Conservation (phyloP, 2,797 vertebrate genomes). For the Brachyrhaphis roseni region DNA sequence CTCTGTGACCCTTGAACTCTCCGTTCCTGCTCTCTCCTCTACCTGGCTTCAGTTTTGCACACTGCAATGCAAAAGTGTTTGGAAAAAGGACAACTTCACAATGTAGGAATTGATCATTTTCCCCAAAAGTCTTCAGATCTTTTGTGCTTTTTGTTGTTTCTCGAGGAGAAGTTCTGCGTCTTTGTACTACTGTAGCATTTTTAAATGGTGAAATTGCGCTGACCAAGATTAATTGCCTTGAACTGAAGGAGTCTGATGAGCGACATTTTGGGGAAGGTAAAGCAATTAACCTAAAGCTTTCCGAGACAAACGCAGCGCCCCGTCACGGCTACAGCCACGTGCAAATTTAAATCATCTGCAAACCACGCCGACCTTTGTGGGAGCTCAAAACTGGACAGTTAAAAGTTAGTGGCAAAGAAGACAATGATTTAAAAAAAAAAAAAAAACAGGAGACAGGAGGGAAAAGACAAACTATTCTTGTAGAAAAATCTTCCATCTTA, state of each 20-base stretch:
- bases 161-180: not conserved
- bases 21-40: conserved; percentile 37
- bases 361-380: conserved; percentile 1
- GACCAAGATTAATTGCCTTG: conserved; percentile 7
- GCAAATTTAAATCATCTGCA: conserved; percentile 1
- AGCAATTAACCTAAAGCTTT: conserved; percentile 7
- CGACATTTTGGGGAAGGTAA: not conserved
- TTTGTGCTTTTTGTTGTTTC: not conserved
- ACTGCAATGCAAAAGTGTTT: conserved; percentile 53
- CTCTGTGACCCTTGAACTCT: conserved; percentile 54
- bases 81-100: conserved; percentile 51
- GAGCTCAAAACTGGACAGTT: not conserved
- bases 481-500: not conserved
- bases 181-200: not conserved
- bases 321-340: not conserved
- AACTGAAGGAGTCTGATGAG: not conserved
- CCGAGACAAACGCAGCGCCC: not conserved
- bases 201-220: not conserved
- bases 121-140: not conserved
- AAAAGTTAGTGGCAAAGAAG: not conserved
- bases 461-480: not conserved
- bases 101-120: not conserved
- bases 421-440: not conserved
- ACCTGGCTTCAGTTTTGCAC: conserved; percentile 6
- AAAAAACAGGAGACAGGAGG: not conserved